These are phyloP conservation scores for Drosophila monieri DNA, from an alignment of 2,888 invertebrate species.

Conservation along the genomic window DNA sequence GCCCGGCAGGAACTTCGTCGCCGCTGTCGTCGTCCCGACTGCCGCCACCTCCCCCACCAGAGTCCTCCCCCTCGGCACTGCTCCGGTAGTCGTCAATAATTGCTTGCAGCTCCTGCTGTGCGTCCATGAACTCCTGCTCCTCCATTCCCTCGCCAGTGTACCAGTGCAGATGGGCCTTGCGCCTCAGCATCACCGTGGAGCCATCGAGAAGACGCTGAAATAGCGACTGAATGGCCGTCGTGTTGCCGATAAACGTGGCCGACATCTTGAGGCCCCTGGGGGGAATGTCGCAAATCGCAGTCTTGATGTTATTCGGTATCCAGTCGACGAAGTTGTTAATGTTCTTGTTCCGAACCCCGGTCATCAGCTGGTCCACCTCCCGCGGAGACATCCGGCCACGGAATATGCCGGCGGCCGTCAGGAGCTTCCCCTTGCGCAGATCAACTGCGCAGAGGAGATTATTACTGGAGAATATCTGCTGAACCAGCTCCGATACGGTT, in stretches of 20 bases:
- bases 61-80: slow-evolving; percentile 46
- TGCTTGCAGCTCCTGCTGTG: slow-evolving; percentile 91
- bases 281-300: slow-evolving; percentile 93
- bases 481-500: slow-evolving; percentile 89
- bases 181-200: slow-evolving; percentile 92
- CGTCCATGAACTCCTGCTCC: slow-evolving; percentile 93
- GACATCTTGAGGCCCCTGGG: slow-evolving; percentile 94
- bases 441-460: slow-evolving; percentile 94
- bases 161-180: slow-evolving; percentile 94
- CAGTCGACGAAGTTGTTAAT: slow-evolving; percentile 89
- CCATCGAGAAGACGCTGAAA: slow-evolving; percentile 91
- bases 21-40: slow-evolving; percentile 1
- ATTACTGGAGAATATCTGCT: slow-evolving; percentile 90
- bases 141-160: slow-evolving; percentile 95
- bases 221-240: slow-evolving; percentile 91
- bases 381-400: slow-evolving; percentile 81
- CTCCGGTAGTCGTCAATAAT: slow-evolving; percentile 87
- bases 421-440: slow-evolving; percentile 89
- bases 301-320: slow-evolving; percentile 95
- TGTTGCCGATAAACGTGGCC: slow-evolving; percentile 93
- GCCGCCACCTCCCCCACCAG: slow-evolving; percentile 10
- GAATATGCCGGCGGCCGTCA: slow-evolving; percentile 92
- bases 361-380: slow-evolving; percentile 85
- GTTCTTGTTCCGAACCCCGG: slow-evolving; percentile 91
- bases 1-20: slow-evolving; percentile 9